Base-by-base conservation (phyloP, 2,113 vertebrate species). In the Prionailurus bengalensis region DNA sequence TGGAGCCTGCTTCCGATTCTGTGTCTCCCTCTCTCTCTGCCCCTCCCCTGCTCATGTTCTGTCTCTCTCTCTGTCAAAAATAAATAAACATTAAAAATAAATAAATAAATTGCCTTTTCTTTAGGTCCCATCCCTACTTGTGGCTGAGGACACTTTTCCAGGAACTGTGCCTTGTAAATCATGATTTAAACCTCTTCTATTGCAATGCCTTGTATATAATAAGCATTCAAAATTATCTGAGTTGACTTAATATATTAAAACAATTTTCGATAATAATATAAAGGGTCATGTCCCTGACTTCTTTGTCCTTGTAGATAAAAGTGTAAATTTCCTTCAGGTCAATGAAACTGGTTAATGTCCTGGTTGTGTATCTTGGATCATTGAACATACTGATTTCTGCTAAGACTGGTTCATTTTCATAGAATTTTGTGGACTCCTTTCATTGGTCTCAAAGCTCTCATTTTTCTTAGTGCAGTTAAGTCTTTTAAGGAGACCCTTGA, bases 381-480 rank as follows among this genome's bases (percentile, higher is more conserved):
- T 84, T 98, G 61, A 79, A 51, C 78, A 2, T 61, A 80, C 31
- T 94, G 88, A 93, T 98, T 89, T 81, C 78, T 76, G 33, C 70
- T 96, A 97, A 92, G 96, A 98, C 33, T 0, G 4, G 65, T 98
- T 98, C 95, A 42, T 97, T 98, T 98, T 98, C 92, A 63, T 58
- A 19, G 89, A 85, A 85, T 96, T 96, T 84, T 97, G 97, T 27
- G 0, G 74, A 97, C 79, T 95, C 65, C 4, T 97, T 98, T 93
- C 94, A 84, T 95, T 95, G 8, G 96, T 96, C 96, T 98, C 97
- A 70, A 39, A 74, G 82, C 89, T 96, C 91, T 39, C 21, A 79
- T 98, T 96, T 97, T 97, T 74, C 79, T 96, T 95, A 48, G 9
- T 39, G 45, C 51, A 70, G 89, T 85, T 93, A 96, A 94, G 17